phyloP scores from a whole-genome alignment of 1,140 invertebrate species.

The Cataglyphis hispanica region DNA sequence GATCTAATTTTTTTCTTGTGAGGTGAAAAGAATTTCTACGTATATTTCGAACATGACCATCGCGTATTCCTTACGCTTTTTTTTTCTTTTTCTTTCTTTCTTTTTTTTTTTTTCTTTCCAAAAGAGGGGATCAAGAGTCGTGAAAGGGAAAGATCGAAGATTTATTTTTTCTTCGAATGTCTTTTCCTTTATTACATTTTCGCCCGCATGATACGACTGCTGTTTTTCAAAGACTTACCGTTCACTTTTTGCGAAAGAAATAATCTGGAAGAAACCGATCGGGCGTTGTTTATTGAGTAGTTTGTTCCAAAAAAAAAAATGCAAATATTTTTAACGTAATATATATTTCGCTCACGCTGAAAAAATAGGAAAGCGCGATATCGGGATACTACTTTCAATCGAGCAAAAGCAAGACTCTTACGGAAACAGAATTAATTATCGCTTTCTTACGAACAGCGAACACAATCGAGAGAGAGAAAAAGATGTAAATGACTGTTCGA shows the following conservation, averaged over 20 bases:
- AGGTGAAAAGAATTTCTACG: neutral
- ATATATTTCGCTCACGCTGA: neutral
- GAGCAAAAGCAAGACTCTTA: neutral
- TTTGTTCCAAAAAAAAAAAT: constrained; percentile 49
- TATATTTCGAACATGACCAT: constrained; percentile 30
- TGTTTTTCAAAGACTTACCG: constrained; percentile 36
- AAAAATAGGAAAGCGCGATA: too few relatives aligned
- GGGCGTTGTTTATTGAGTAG: constrained; percentile 48
- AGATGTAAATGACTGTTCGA: neutral
- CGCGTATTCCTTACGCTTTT: neutral
- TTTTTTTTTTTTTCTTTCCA: constrained; percentile 8
- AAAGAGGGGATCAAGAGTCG: constrained; percentile 9
- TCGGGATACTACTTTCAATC: neutral
- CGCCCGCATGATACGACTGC: constrained; percentile 15
- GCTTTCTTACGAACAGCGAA: neutral
- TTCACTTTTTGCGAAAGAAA: constrained; percentile 30
- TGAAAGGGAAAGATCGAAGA: constrained; percentile 50
- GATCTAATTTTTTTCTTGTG: constrained; percentile 15
- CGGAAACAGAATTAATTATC: neutral
- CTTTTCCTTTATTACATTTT: constrained; percentile 62
- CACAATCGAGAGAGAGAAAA: neutral
- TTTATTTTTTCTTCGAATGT: constrained; percentile 46
- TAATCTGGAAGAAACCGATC: constrained; percentile 47
- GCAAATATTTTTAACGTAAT: neutral
- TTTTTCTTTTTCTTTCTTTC: neutral